phyloP scores from a whole-genome alignment of 2,797 vertebrate species.

The Coilia nasus region DNA sequence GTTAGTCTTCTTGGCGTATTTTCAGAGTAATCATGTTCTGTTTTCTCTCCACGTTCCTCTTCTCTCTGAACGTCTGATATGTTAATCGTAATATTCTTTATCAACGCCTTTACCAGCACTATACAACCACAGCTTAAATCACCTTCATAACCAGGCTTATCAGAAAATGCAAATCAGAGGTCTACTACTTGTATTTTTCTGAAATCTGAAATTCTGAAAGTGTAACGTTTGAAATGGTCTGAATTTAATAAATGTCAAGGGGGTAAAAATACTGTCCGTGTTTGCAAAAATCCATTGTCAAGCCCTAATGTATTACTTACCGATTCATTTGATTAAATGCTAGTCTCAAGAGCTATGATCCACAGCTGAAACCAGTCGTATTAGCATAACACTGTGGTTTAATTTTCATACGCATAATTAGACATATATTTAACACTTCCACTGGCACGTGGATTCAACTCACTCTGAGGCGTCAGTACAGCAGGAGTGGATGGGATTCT shows the following conservation, averaged over 20 bases:
- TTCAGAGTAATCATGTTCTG: background rate
- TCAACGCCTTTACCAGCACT: background rate
- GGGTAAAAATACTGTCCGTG: constrained; percentile 20
- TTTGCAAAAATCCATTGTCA: constrained; percentile 42
- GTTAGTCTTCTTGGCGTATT: background rate
- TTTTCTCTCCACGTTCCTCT: background rate
- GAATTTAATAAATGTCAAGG: background rate
- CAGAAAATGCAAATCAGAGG: background rate
- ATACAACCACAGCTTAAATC: too few species aligned
- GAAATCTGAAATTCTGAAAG: background rate
- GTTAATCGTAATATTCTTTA: background rate
- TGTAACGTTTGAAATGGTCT: background rate
- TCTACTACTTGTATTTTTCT: background rate
- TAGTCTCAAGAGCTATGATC: constrained; percentile 88
- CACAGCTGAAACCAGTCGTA: constrained; percentile 88
- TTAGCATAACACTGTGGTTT: constrained; percentile 98
- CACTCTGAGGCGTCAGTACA: constrained; percentile 74
- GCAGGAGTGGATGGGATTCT: constrained; percentile 35
- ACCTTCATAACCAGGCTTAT: background rate
- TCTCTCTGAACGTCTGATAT: background rate
- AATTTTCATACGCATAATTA: constrained; percentile 99
- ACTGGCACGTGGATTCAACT: constrained; percentile 80
- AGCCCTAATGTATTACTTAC: constrained; percentile 83
- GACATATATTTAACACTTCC: constrained; percentile 97
- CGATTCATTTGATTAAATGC: constrained; percentile 90